Evolutionary conservation across 2,888 invertebrate genomes (phyloP).

Genomic region (Tetranychus piercei): DNA sequence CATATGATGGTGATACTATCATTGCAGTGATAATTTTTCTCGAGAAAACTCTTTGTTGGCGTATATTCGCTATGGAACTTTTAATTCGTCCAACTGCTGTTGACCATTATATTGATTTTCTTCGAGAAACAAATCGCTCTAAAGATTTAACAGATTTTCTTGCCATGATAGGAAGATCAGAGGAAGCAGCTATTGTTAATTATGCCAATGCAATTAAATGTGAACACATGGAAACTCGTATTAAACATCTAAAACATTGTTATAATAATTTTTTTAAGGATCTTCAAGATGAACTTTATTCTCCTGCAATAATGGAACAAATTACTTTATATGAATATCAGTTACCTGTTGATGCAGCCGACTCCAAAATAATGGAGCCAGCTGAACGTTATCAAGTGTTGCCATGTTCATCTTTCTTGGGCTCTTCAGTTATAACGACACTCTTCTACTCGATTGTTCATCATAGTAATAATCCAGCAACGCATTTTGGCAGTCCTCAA

Average conservation of each 20-base stretch:
- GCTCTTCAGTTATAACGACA: constrained; percentile 21
- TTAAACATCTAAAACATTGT: constrained; percentile 14
- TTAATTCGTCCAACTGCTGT: constrained; percentile 17
- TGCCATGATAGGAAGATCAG: constrained; percentile 18
- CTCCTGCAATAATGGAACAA: constrained; percentile 7
- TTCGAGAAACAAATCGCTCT: constrained; percentile 7
- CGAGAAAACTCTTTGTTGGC: constrained; percentile 13
- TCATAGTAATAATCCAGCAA: constrained; percentile 22
- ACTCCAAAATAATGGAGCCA: constrained; percentile 2
- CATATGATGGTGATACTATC: constrained; percentile 18
- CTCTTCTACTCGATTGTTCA: constrained; percentile 23
- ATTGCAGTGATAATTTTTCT: constrained; percentile 18
- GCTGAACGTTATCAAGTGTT: neutral
- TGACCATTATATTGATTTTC: constrained; percentile 21
- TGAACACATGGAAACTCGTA: constrained; percentile 10
- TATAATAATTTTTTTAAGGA: constrained; percentile 14
- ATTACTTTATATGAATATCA: constrained; percentile 21
- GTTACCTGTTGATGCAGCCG: constrained; percentile 21
- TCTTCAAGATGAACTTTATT: constrained; percentile 5
- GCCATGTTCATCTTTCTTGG: constrained; percentile 16
- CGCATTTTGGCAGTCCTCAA: constrained; percentile 24
- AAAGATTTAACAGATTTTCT: constrained; percentile 16
- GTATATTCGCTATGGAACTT: constrained; percentile 18
- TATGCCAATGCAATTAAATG: constrained; percentile 14
- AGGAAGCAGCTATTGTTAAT: constrained; percentile 20